Conservation (phyloP, 1,140 invertebrate species). For the Thalassaphorura encarpata region DNA sequence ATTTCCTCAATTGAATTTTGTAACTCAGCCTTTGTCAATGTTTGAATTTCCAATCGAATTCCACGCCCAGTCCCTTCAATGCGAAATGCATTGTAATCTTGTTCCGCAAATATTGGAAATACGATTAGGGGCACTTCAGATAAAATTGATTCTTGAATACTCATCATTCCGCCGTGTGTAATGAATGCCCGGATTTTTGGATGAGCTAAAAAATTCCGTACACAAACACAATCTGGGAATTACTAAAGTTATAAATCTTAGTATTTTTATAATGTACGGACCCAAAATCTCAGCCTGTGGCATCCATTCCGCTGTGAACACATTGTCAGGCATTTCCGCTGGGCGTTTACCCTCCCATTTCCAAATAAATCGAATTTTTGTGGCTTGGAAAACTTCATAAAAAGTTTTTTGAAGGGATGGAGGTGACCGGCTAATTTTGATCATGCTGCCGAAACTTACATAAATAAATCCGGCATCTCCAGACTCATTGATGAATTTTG, state of each 20-base stretch:
- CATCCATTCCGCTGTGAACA: slow-evolving; percentile 24
- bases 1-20: slow-evolving; percentile 18
- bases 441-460: slow-evolving; percentile 14
- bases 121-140: slow-evolving; percentile 38
- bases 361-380: slow-evolving; percentile 17
- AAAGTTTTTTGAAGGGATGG: slow-evolving; percentile 7
- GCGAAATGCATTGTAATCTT: slow-evolving; percentile 30
- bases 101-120: slow-evolving; percentile 38
- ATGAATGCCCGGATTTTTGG: slow-evolving; percentile 44
- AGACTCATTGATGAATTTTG: slow-evolving; percentile 6
- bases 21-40: slow-evolving; percentile 9
- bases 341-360: slow-evolving; percentile 20
- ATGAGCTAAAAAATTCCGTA: slow-evolving; percentile 27
- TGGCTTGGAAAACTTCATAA: background rate
- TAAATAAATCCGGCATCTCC: slow-evolving; percentile 18
- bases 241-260: background rate
- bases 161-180: slow-evolving; percentile 40
- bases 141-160: slow-evolving; percentile 38
- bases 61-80: slow-evolving; percentile 18
- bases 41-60: slow-evolving; percentile 12
- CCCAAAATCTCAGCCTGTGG: slow-evolving; percentile 28
- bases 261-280: background rate
- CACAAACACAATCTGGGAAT: background rate
- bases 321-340: slow-evolving; percentile 22
- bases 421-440: background rate